Percentiles rank a stretch among this genome's conserved stretches.
These are phyloP conservation scores for Morpho helenor DNA, from an alignment of 2,888 invertebrate genomes.

Conservation along the genomic window DNA sequence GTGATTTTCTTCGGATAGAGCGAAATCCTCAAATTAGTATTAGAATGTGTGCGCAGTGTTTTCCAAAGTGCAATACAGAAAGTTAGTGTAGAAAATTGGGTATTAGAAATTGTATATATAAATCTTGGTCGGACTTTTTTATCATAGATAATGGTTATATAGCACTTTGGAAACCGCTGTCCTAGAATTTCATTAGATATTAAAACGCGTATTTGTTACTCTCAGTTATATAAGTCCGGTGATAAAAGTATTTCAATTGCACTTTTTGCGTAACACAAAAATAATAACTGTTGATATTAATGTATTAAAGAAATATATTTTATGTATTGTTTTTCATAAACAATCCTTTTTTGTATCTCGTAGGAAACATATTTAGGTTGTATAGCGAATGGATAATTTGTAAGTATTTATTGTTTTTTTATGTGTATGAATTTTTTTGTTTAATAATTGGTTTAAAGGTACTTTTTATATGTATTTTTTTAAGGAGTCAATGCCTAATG, in stretches of 20 bases:
- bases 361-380: slow-evolving; percentile 34
- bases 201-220: slow-evolving; percentile 26
- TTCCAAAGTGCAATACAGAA: slow-evolving; percentile 1
- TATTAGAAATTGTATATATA: slow-evolving; percentile 1
- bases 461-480: slow-evolving; percentile 11
- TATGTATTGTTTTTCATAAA: slow-evolving; percentile 46
- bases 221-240: slow-evolving; percentile 23
- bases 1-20: background rate
- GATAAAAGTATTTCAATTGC: slow-evolving; percentile 42
- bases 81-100: slow-evolving; percentile 2
- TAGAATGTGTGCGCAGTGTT: background rate
- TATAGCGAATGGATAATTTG: slow-evolving; percentile 34
- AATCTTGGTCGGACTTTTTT: slow-evolving; percentile 1
- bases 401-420: slow-evolving; percentile 44
- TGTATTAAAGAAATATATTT: slow-evolving; percentile 64
- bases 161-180: background rate
- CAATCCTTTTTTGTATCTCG: slow-evolving; percentile 32
- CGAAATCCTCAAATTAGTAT: background rate
- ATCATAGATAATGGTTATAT: background rate
- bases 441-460: slow-evolving; percentile 24
- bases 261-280: slow-evolving; percentile 69
- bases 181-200: slow-evolving; percentile 7
- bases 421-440: slow-evolving; percentile 29
- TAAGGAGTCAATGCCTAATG: slow-evolving; percentile 35
- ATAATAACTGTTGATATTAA: slow-evolving; percentile 63